Evolutionary conservation across 2,888 invertebrate species (phyloP).

Genomic region (Caradrina clavipalpis): DNA sequence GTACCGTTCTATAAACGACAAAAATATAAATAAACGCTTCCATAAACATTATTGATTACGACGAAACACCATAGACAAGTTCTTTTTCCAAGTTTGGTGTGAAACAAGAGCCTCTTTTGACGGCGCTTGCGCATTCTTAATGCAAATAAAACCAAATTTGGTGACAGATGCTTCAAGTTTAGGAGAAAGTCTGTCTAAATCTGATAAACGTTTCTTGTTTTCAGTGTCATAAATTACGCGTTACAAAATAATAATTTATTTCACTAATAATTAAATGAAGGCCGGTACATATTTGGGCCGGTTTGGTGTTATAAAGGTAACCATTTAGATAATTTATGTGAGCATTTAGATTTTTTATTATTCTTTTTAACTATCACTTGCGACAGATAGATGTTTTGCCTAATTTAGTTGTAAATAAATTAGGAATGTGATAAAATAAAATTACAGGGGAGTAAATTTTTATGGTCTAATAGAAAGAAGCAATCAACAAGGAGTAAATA

Average conservation of each 20-base stretch:
- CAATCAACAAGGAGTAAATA: background rate
- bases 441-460: constrained; percentile 5
- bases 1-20: constrained; percentile 22
- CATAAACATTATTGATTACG: constrained; percentile 42
- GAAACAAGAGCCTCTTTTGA: constrained; percentile 30
- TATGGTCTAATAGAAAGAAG: background rate
- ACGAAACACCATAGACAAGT: constrained; percentile 13
- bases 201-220: constrained; percentile 26
- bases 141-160: constrained; percentile 39
- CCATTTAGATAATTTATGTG: constrained; percentile 39
- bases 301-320: constrained; percentile 3
- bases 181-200: constrained; percentile 45
- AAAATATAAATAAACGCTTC: constrained; percentile 31
- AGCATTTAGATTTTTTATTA: constrained; percentile 23
- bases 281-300: constrained; percentile 9
- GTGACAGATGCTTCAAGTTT: constrained; percentile 25
- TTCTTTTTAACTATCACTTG: constrained; percentile 14
- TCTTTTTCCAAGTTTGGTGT: constrained; percentile 33
- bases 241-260: constrained; percentile 19
- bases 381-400: background rate
- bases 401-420: constrained; percentile 28
- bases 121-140: constrained; percentile 35
- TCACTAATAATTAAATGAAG: constrained; percentile 21
- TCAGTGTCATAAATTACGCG: constrained; percentile 18
- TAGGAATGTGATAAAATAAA: constrained; percentile 5